Evolutionary conservation across 2,888 invertebrate genomes (phyloP).

Genomic region (Choristoneura rosaceana): DNA sequence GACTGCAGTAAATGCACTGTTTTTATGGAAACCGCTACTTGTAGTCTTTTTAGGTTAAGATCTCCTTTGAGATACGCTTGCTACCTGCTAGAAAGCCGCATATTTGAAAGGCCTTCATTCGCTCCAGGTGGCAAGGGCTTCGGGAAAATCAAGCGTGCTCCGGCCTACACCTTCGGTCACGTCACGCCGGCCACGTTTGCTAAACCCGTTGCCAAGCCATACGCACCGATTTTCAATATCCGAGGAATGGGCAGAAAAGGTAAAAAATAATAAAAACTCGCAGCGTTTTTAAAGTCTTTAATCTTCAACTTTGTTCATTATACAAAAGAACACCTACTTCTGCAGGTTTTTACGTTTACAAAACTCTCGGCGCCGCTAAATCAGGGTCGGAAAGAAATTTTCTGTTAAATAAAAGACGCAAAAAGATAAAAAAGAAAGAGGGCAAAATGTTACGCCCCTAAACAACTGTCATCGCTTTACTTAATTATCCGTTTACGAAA

Average conservation of each 20-base stretch:
- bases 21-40: background rate
- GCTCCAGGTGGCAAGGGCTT: constrained; percentile 70
- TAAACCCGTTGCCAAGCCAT: constrained; percentile 56
- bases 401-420: constrained; percentile 19
- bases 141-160: constrained; percentile 68
- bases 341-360: constrained; percentile 10
- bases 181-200: constrained; percentile 49
- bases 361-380: constrained; percentile 18
- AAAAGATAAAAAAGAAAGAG: constrained; percentile 27
- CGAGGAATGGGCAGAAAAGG: constrained; percentile 58
- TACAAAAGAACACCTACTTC: constrained; percentile 20
- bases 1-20: background rate
- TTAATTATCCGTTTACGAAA: constrained; percentile 41
- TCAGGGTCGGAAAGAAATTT: constrained; percentile 27
- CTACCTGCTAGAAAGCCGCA: too few relatives aligned
- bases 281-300: background rate
- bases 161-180: constrained; percentile 73
- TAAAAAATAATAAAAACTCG: constrained; percentile 41
- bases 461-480: constrained; percentile 42
- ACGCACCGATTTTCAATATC: constrained; percentile 63
- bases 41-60: background rate
- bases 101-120: constrained; percentile 2
- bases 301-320: constrained; percentile 13
- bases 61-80: background rate
- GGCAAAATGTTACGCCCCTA: constrained; percentile 34